Conservation (phyloP, 2,113 vertebrate genomes). For the Otolemur garnettii region DNA sequence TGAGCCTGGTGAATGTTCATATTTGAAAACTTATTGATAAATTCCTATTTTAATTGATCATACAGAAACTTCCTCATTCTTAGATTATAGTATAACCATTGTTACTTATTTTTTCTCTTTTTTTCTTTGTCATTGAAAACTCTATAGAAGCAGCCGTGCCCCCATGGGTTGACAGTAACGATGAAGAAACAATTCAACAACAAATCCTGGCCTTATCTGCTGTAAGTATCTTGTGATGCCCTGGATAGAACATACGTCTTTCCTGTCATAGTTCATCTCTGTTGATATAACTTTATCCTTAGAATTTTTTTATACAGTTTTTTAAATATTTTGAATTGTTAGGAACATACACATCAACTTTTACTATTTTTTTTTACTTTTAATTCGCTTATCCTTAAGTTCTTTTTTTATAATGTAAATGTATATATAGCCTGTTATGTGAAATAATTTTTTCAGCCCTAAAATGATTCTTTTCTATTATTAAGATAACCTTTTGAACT, state of each 20-base stretch:
- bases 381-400: conserved; percentile 1
- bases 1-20: neutral
- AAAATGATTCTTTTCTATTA: conserved; percentile 48
- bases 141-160: conserved; percentile 94
- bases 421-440: neutral
- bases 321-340: conserved; percentile 2
- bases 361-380: neutral
- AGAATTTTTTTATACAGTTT: neutral
- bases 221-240: conserved; percentile 88
- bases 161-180: conserved; percentile 98
- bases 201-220: conserved; percentile 98
- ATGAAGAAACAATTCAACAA: conserved; percentile 98
- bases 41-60: neutral
- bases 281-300: neutral
- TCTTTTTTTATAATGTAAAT: conserved; percentile 33
- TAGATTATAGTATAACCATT: neutral
- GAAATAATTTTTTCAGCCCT: conserved; percentile 55
- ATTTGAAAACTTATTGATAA: conserved; percentile 4
- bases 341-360: neutral
- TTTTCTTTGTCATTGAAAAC: conserved; percentile 56
- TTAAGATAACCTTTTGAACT: conserved; percentile 55
- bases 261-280: neutral
- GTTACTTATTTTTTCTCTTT: conserved; percentile 27
- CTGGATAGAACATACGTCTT: neutral
- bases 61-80: conserved; percentile 36